Conservation (phyloP, 2,113 vertebrate species). For the Pseudopipra pipra region DNA sequence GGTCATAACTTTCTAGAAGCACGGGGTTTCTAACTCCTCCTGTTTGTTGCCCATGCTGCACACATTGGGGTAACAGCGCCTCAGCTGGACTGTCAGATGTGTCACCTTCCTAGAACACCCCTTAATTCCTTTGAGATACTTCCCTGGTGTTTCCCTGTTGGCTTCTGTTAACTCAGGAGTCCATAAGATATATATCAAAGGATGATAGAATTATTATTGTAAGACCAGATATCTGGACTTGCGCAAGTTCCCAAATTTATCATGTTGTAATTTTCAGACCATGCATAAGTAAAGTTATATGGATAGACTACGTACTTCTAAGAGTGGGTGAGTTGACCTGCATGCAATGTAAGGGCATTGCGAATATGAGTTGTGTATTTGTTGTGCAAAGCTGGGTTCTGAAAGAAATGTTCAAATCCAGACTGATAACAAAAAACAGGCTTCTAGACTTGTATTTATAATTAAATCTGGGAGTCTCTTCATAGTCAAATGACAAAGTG, state of each 20-base stretch:
- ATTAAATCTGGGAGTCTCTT: background rate
- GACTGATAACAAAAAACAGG: background rate
- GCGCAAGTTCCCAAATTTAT: background rate
- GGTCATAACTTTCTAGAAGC: background rate
- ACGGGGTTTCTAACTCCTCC: background rate
- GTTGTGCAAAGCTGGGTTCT: background rate
- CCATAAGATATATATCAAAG: background rate
- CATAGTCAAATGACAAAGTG: conserved; percentile 18
- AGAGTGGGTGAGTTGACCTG: background rate
- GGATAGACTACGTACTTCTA: background rate
- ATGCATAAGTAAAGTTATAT: background rate
- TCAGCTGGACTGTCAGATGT: background rate
- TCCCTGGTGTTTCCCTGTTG: background rate
- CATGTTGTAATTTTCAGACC: background rate
- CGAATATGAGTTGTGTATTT: background rate
- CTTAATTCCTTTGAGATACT: background rate
- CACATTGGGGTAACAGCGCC: background rate
- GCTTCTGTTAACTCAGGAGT: background rate
- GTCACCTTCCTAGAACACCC: background rate
- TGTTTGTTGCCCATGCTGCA: background rate
- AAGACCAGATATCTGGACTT: background rate
- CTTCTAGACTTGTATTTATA: conserved; percentile 7
- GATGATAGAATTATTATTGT: background rate
- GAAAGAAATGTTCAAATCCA: background rate
- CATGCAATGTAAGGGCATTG: background rate